Conservation (phyloP, 1,140 invertebrate genomes). For the Zaprionus ghesquierei region DNA sequence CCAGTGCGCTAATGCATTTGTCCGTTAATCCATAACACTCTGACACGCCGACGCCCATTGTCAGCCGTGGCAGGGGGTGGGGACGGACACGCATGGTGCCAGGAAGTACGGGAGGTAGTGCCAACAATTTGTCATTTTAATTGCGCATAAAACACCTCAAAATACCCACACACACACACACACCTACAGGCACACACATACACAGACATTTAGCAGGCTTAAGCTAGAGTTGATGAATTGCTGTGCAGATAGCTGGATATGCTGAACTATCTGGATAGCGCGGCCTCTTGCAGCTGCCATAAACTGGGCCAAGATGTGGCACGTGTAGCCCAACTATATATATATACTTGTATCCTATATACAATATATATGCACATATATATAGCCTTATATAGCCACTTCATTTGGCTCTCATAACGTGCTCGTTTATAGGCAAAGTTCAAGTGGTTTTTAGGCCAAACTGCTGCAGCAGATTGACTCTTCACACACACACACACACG, state of each 20-base stretch:
- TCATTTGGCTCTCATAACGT: conserved; percentile 38
- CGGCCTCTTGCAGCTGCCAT: not conserved
- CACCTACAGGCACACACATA: not conserved
- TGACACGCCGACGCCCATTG: not conserved
- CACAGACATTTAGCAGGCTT: not conserved
- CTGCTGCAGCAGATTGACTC: conserved; percentile 21
- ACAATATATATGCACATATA: not conserved
- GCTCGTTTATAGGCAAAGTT: conserved; percentile 37
- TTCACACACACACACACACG: not conserved
- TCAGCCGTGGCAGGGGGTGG: no score
- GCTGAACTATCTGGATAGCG: not conserved
- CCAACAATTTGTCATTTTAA: conserved; percentile 66
- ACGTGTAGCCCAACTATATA: conserved; percentile 34
- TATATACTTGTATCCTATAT: conserved; percentile 4
- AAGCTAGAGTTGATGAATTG: not conserved
- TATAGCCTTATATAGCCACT: conserved; percentile 11
- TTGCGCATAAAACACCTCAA: conserved; percentile 58
- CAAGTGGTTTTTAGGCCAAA: conserved; percentile 46
- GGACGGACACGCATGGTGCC: not conserved
- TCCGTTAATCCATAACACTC: conserved; percentile 27
- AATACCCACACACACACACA: conserved; percentile 20
- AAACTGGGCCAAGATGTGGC: conserved; percentile 46
- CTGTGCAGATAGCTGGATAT: not conserved
- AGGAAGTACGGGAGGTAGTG: conserved; percentile 9
- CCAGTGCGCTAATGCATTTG: conserved; percentile 50